These are phyloP conservation scores for Morpho helenor DNA, from an alignment of 2,888 invertebrate genomes.

Conservation along the genomic window DNA sequence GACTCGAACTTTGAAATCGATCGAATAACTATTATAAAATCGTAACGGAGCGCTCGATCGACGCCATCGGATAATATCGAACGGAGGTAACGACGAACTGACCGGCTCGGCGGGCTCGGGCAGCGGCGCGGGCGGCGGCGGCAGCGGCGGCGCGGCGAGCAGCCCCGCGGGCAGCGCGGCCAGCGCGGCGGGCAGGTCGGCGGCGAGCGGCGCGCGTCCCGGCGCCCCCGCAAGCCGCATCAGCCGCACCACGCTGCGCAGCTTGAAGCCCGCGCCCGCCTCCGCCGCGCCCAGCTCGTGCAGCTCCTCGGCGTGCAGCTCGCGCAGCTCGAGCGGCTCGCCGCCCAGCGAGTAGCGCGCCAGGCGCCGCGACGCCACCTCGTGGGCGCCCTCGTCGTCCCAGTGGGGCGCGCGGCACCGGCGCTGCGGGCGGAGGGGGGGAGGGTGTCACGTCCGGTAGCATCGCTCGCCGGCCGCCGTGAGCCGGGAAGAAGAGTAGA, in stretches of 20 bases:
- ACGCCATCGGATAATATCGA: too few species aligned
- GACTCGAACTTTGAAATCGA: too few species aligned
- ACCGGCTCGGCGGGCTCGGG: neutral
- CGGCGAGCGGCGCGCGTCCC: slow-evolving; percentile 1
- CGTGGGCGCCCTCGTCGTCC: slow-evolving; percentile 16
- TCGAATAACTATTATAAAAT: too few species aligned
- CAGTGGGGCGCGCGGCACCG: slow-evolving; percentile 12
- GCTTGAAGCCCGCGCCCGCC: slow-evolving; percentile 37
- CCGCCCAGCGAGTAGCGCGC: slow-evolving; percentile 42
- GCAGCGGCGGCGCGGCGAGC: slow-evolving; percentile 18
- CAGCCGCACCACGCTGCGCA: slow-evolving; percentile 41
- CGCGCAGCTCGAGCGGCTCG: slow-evolving; percentile 29
- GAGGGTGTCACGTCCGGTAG: too few species aligned
- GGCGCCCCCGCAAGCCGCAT: slow-evolving; percentile 13
- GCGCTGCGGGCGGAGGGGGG: slow-evolving; percentile 7
- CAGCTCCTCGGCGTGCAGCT: slow-evolving; percentile 51
- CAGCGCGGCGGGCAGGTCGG: slow-evolving; percentile 8
- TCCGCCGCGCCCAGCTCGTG: slow-evolving; percentile 33
- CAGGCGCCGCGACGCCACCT: slow-evolving; percentile 39
- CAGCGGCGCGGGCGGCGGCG: slow-evolving; percentile 7
- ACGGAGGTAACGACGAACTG: too few species aligned
- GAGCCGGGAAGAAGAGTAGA: too few species aligned
- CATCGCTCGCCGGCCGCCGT: too few species aligned
- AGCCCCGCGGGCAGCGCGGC: slow-evolving; percentile 20
- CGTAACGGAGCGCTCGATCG: too few species aligned